These are phyloP conservation scores for Cephus spinipes DNA, from an alignment of 2,888 invertebrate genomes.

Conservation along the genomic window DNA sequence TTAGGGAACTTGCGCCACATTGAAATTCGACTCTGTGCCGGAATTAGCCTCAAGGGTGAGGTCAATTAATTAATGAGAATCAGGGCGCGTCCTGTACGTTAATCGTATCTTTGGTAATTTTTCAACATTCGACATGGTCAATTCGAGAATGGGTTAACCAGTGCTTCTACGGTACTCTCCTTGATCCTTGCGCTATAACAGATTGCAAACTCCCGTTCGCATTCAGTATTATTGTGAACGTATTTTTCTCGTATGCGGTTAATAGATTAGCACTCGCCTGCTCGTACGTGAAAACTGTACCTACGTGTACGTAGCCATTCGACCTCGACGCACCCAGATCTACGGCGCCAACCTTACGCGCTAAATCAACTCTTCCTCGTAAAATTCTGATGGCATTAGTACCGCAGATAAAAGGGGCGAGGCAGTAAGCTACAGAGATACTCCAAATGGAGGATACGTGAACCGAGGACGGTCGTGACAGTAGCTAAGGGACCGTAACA, in stretches of 20 bases:
- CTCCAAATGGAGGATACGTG: not conserved
- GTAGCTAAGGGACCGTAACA: not conserved
- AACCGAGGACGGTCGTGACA: not conserved
- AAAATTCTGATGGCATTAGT: not conserved
- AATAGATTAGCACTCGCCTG: not conserved
- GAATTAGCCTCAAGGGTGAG: not conserved
- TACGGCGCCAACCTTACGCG: not conserved
- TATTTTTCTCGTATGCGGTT: not conserved
- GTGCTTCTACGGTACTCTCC: not conserved
- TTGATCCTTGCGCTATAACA: not conserved
- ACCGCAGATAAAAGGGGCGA: not conserved
- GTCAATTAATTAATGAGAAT: constrained; percentile 15
- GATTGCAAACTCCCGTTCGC: not conserved
- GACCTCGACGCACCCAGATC: not conserved
- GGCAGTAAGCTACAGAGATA: not conserved
- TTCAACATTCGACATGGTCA: not conserved
- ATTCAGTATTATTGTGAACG: not conserved
- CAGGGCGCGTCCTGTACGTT: not conserved
- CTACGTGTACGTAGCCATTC: not conserved
- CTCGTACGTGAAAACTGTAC: not conserved
- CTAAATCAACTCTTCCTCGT: not conserved
- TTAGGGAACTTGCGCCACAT: not conserved
- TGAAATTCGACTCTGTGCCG: not conserved
- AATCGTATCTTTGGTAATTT: not conserved
- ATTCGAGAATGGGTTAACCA: not conserved